Evolutionary conservation across 2,888 invertebrate genomes (phyloP).

Genomic region (Biston stratarius): DNA sequence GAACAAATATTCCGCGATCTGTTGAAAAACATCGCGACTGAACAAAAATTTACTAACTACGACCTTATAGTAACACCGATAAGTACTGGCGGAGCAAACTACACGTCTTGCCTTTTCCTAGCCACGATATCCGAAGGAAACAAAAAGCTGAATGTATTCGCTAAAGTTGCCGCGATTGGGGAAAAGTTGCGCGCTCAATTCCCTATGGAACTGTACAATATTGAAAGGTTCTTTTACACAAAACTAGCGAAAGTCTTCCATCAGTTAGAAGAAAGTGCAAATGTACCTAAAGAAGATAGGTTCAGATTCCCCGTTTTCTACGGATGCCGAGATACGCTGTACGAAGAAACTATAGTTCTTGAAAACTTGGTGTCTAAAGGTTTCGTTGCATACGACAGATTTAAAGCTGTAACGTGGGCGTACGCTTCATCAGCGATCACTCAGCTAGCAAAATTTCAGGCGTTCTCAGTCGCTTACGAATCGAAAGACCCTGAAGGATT

Average conservation of each 20-base stretch:
- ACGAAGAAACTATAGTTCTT: constrained; percentile 34
- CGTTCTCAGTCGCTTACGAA: constrained; percentile 62
- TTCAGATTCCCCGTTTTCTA: constrained; percentile 60
- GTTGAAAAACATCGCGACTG: constrained; percentile 44
- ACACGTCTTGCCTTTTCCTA: constrained; percentile 52
- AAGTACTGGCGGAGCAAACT: constrained; percentile 58
- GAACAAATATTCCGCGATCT: constrained; percentile 28
- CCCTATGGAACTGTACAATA: constrained; percentile 52
- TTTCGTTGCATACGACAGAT: constrained; percentile 60
- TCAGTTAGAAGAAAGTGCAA: constrained; percentile 53
- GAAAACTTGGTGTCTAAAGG: constrained; percentile 64
- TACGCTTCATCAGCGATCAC: constrained; percentile 61
- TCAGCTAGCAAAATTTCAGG: constrained; percentile 72
- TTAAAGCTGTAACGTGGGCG: constrained; percentile 64
- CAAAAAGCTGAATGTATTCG: constrained; percentile 56
- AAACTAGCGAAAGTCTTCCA: constrained; percentile 55
- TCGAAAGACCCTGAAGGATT: constrained; percentile 62
- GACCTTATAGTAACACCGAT: constrained; percentile 45
- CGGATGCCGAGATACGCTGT: constrained; percentile 44
- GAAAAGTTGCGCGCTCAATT: constrained; percentile 54
- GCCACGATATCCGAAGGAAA: constrained; percentile 44
- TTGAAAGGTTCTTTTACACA: constrained; percentile 61
- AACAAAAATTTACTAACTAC: constrained; percentile 46
- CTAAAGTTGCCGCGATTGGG: constrained; percentile 61
- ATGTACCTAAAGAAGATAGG: constrained; percentile 54